A percentile compares a stretch with the other conserved stretches of the same genome.
These are phyloP conservation scores for Petromus typicus DNA, from an alignment of 2,113 vertebrate species.

Conservation along the genomic window DNA sequence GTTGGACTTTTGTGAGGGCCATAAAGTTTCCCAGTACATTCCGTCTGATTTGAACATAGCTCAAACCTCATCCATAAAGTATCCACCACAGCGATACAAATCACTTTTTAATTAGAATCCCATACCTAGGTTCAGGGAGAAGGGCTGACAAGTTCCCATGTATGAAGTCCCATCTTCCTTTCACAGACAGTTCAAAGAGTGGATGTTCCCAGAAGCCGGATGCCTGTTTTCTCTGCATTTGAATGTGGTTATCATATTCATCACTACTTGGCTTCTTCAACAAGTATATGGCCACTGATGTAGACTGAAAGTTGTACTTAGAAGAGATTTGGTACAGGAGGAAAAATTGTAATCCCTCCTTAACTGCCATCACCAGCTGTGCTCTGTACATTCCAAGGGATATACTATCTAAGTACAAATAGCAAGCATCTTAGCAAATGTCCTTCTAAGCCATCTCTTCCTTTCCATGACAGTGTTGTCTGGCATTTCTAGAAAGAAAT, in stretches of 20 bases:
- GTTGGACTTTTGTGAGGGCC: neutral
- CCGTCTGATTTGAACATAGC: slow-evolving; percentile 23
- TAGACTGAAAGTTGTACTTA: neutral
- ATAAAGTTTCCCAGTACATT: slow-evolving; percentile 3
- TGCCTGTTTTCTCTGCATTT: slow-evolving; percentile 18
- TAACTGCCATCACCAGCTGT: neutral
- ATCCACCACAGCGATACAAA: slow-evolving; percentile 10
- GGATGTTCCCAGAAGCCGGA: neutral
- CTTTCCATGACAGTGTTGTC: neutral
- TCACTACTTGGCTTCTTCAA: neutral
- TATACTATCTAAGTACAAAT: neutral
- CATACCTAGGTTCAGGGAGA: neutral
- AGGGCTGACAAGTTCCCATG: neutral
- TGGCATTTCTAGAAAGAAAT: neutral
- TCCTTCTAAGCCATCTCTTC: neutral
- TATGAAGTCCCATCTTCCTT: neutral
- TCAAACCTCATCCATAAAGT: slow-evolving; percentile 44
- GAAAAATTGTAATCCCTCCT: neutral
- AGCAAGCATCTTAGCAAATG: neutral
- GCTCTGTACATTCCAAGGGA: neutral
- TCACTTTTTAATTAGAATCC: slow-evolving; percentile 63
- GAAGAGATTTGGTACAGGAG: neutral
- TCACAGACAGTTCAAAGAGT: neutral
- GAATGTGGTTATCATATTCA: neutral
- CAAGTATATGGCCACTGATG: neutral